Evolutionary conservation across 2,888 invertebrate genomes (phyloP).

Genomic region (Caenorhabditis sp.): DNA sequence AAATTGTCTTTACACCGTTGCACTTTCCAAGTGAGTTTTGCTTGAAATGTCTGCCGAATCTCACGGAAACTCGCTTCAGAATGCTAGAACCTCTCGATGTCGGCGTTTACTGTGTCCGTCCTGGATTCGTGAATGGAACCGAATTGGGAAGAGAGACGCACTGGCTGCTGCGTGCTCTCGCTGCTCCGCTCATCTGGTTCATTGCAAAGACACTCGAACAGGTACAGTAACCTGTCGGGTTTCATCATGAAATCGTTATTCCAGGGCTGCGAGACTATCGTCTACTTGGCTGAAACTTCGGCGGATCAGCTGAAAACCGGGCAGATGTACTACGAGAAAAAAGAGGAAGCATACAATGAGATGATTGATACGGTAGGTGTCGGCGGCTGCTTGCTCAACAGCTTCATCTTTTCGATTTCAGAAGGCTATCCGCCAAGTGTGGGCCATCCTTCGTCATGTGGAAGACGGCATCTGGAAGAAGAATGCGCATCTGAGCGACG

Average conservation of each 20-base stretch:
- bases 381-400: too few species aligned
- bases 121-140: constrained; percentile 68
- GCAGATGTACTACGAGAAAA: constrained; percentile 86
- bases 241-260: not conserved
- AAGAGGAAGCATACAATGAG: constrained; percentile 70
- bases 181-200: constrained; percentile 80
- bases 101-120: constrained; percentile 59
- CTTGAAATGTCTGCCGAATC: too few species aligned
- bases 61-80: constrained; percentile 31
- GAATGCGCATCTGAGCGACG: constrained; percentile 42
- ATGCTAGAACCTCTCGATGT: constrained; percentile 65
- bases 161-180: constrained; percentile 75
- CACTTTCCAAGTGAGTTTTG: constrained; percentile 58
- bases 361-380: constrained; percentile 69
- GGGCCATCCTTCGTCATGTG: constrained; percentile 58
- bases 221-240: constrained; percentile 46
- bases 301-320: constrained; percentile 87
- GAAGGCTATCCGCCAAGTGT: constrained; percentile 55
- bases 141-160: constrained; percentile 79
- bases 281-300: constrained; percentile 89
- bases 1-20: constrained; percentile 77
- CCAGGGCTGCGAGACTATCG: constrained; percentile 86
- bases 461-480: constrained; percentile 58
- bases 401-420: constrained; percentile 19
- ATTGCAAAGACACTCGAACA: constrained; percentile 77